A percentile compares a stretch with the other conserved stretches of the same genome.
Evolutionary conservation across 1,140 invertebrate species (phyloP).

Genomic region (Orchestia grillus): DNA sequence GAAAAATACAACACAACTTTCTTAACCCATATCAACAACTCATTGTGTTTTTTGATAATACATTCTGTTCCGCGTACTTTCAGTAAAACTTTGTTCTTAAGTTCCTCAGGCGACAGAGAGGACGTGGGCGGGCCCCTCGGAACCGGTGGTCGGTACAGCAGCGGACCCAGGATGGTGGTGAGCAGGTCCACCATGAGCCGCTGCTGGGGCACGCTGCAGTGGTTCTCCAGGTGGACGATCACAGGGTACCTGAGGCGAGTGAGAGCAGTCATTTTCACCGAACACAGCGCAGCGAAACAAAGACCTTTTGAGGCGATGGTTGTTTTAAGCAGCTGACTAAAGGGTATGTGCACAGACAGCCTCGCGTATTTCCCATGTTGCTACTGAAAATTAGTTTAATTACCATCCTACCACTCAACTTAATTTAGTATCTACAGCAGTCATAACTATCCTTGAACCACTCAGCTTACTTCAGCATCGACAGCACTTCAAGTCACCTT

Average conservation of each 20-base stretch:
- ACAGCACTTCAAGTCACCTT: no score
- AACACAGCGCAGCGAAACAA: not conserved
- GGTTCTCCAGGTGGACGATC: conserved; percentile 73
- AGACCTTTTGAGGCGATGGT: not conserved
- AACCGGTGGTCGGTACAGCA: conserved; percentile 69
- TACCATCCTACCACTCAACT: not conserved
- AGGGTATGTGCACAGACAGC: no score
- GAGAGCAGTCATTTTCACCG: not conserved
- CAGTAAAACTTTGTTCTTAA: conserved; percentile 71
- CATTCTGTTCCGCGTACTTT: conserved; percentile 68
- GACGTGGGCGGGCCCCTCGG: conserved; percentile 62
- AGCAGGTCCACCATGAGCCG: conserved; percentile 69
- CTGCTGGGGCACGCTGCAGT: conserved; percentile 71
- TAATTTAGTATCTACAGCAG: not conserved
- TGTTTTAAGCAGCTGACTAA: no score
- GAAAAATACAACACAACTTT: no score
- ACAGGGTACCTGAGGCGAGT: conserved; percentile 71
- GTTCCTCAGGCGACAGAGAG: conserved; percentile 70
- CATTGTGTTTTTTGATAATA: no score
- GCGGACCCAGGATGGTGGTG: conserved; percentile 68
- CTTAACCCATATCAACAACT: no score
- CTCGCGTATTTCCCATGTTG: no score
- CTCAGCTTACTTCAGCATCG: not conserved
- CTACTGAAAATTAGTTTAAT: not conserved
- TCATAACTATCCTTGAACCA: not conserved